Conservation (phyloP, 1,140 invertebrate species). For the Ostrea edulis region DNA sequence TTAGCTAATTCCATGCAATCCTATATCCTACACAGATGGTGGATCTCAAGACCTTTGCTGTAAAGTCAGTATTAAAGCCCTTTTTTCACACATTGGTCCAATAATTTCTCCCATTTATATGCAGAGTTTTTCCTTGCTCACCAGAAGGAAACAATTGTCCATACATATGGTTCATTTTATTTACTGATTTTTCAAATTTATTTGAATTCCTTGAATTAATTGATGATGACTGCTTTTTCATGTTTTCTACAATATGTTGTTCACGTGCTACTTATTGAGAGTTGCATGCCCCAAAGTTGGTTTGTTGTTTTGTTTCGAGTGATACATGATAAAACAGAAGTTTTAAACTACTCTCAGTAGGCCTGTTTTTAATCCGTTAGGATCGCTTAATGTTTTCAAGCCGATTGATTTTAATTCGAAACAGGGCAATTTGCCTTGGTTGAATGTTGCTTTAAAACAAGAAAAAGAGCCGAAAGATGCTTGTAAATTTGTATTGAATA, state of each 20-base stretch:
- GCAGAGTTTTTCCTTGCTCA: conserved; percentile 30
- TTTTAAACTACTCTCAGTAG: not conserved
- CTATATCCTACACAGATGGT: conserved; percentile 18
- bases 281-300: conserved; percentile 17
- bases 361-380: conserved; percentile 23
- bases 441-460: conserved; percentile 28
- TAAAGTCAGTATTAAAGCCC: not conserved
- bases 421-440: conserved; percentile 13
- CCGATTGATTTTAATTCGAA: conserved; percentile 35
- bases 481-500: conserved; percentile 36
- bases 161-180: not conserved
- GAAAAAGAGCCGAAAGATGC: conserved; percentile 5
- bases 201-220: conserved; percentile 24
- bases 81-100: conserved; percentile 31
- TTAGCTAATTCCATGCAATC: conserved; percentile 16
- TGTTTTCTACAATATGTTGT: not conserved
- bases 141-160: conserved; percentile 11
- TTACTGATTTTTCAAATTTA: conserved; percentile 27
- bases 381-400: conserved; percentile 29
- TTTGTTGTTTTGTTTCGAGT: conserved; percentile 20
- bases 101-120: conserved; percentile 7
- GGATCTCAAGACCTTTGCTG: not conserved
- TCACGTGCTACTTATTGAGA: not conserved
- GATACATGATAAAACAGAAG: conserved; percentile 14
- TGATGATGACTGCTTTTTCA: not conserved